phyloP scores from a whole-genome alignment of 2,888 invertebrate genomes.

The Amphipoea lucens region DNA sequence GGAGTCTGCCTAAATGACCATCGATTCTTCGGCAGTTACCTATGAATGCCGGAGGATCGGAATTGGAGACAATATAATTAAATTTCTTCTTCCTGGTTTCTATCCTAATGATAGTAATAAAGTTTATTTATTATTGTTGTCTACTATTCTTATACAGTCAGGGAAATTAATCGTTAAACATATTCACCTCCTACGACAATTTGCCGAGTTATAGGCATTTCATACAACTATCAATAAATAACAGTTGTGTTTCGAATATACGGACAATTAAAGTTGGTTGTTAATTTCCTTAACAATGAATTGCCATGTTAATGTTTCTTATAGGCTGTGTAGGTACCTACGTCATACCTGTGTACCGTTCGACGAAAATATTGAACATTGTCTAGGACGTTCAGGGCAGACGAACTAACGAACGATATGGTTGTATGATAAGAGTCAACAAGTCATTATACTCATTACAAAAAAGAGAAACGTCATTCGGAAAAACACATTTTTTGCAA shows the following conservation, averaged over 20 bases:
- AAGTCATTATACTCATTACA: background rate
- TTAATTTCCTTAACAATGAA: background rate
- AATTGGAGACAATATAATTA: background rate
- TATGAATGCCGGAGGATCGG: background rate
- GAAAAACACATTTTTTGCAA: background rate
- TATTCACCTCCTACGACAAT: background rate
- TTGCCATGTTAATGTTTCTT: background rate
- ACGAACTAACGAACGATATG: conserved; percentile 38
- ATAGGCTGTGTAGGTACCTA: background rate
- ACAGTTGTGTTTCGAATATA: background rate
- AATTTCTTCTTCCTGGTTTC: background rate
- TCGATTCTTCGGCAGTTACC: background rate
- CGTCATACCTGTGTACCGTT: conserved; percentile 5
- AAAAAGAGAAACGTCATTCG: conserved; percentile 1
- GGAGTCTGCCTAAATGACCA: background rate
- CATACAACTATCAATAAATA: background rate
- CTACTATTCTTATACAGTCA: background rate
- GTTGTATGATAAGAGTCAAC: conserved; percentile 18
- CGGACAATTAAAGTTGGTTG: background rate
- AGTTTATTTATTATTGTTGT: background rate
- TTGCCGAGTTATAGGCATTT: too few species aligned
- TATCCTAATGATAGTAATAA: background rate
- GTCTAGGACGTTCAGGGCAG: conserved; percentile 33
- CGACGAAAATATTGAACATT: conserved; percentile 21
- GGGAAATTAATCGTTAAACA: background rate